These are phyloP conservation scores for Masnerella sp. DNA, from an alignment of 2,888 invertebrate species.

Conservation along the genomic window DNA sequence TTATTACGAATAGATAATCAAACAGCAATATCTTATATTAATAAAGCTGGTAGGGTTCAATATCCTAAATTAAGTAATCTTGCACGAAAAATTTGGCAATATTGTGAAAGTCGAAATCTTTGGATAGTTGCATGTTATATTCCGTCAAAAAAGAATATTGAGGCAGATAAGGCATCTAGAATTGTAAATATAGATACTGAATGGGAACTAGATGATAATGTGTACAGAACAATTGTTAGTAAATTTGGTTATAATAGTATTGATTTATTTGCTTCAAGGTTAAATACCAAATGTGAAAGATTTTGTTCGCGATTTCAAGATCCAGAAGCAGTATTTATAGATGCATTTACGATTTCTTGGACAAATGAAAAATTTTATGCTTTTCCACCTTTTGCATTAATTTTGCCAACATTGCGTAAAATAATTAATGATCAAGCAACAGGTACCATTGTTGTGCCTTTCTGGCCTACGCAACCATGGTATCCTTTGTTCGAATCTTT, in stretches of 20 bases:
- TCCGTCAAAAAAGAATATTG: constrained; percentile 10
- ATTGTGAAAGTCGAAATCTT: constrained; percentile 8
- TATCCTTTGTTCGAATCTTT: not conserved
- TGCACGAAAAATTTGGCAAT: constrained; percentile 27
- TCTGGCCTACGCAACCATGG: constrained; percentile 19
- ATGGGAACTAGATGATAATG: constrained; percentile 5
- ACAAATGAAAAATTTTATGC: constrained; percentile 16
- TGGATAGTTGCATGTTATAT: constrained; percentile 22
- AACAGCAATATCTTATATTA: constrained; percentile 29
- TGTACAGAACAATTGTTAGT: not conserved
- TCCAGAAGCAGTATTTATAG: not conserved
- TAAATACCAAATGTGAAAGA: constrained; percentile 5
- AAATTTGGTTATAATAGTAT: constrained; percentile 3
- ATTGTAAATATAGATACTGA: constrained; percentile 9
- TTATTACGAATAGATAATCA: constrained; percentile 29
- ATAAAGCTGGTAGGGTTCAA: not conserved
- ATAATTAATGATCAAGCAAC: constrained; percentile 13
- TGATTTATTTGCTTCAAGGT: constrained; percentile 12
- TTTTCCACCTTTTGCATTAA: constrained; percentile 11
- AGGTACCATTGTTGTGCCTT: constrained; percentile 15
- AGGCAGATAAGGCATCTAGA: constrained; percentile 7
- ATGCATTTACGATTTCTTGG: constrained; percentile 22
- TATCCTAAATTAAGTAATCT: constrained; percentile 20
- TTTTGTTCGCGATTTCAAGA: constrained; percentile 10
- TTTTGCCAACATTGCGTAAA: constrained; percentile 11